Evolutionary conservation across 2,113 vertebrate genomes (phyloP), one percentile per base, ranked within the genome.

Genomic region (Sterrhoptilus dennistouni): DNA sequence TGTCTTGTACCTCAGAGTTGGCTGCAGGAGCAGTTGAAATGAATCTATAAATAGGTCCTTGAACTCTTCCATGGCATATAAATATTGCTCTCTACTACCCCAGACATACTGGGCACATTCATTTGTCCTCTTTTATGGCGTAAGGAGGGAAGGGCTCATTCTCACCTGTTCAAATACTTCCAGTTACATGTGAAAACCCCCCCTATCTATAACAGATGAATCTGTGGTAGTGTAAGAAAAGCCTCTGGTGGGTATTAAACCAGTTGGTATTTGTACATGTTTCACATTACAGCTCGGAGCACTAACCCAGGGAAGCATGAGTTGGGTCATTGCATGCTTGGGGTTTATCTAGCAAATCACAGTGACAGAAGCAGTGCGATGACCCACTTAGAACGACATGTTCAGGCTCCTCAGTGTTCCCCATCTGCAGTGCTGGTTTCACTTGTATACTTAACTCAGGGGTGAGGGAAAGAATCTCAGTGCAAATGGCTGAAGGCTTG

Each of bases 131-230:
- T 91, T 81, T 60, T 71, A 59, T 63, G 75, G 87, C 52, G 82
- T 84, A 83, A 81, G 63, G 57, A 90, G 40, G 69, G 83, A 72
- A 49, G 63, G 50, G 44, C 64, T 84, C 65, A 82, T 94, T 83
- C 69, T 95, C 92, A 97, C 95, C 95, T 96, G 94, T 95, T 96
- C 91, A 79, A 63, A 59, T 89, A 84, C 61, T 92, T 97, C 95
- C 83, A 86, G 82, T 94, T 93, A 87, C 74, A 35, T 47, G 60
- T 89, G 53, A 69, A 93, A 95, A 93, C 60, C 8, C 0, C 4
- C 59, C 40, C 90, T 92, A 71, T 96, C 82, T 93, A 68, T 93
- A 92, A 94, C 86, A 79, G 76, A 96, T 96, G 94, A 94, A 86
- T 93, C 89, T 76, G 50, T 21, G 54, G 57, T 22, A 63, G 82